Conservation (phyloP, 2,888 invertebrate species). For the Halocaridina rubra region DNA sequence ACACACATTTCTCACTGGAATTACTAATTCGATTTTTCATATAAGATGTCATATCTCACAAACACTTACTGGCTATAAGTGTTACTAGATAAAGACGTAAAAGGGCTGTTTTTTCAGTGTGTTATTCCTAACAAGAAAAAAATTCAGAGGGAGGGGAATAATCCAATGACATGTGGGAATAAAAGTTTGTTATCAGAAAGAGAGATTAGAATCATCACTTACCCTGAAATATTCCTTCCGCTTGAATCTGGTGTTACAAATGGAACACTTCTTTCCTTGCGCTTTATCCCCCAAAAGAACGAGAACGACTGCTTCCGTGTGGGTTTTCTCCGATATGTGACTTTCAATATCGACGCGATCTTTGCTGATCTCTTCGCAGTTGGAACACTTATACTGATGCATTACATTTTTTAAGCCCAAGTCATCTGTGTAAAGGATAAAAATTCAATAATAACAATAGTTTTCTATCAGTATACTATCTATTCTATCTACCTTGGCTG, state of each 20-base stretch:
- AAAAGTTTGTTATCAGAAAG: background rate
- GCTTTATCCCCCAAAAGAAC: slow-evolving; percentile 22
- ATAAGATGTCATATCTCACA: background rate
- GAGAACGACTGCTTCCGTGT: slow-evolving; percentile 21
- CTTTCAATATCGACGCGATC: slow-evolving; percentile 4
- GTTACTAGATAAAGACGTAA: background rate
- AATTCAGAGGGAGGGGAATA: too few species aligned
- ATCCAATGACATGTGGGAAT: too few species aligned
- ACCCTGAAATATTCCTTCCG: slow-evolving; percentile 14
- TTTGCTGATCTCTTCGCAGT: background rate
- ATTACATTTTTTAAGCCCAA: slow-evolving; percentile 22
- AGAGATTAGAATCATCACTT: background rate
- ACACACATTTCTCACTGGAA: background rate
- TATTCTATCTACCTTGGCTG: too few species aligned
- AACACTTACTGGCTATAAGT: background rate
- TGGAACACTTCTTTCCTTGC: slow-evolving; percentile 15
- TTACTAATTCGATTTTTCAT: background rate
- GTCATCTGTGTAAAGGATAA: background rate
- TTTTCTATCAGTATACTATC: too few species aligned
- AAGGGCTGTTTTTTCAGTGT: background rate
- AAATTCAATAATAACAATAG: too few species aligned
- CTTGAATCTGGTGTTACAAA: background rate
- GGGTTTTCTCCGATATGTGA: background rate
- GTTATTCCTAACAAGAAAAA: too few species aligned
- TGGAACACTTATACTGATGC: slow-evolving; percentile 34